Evolutionary conservation across 2,888 invertebrate genomes (phyloP).

Genomic region (Caenorhabditis zanzibari): DNA sequence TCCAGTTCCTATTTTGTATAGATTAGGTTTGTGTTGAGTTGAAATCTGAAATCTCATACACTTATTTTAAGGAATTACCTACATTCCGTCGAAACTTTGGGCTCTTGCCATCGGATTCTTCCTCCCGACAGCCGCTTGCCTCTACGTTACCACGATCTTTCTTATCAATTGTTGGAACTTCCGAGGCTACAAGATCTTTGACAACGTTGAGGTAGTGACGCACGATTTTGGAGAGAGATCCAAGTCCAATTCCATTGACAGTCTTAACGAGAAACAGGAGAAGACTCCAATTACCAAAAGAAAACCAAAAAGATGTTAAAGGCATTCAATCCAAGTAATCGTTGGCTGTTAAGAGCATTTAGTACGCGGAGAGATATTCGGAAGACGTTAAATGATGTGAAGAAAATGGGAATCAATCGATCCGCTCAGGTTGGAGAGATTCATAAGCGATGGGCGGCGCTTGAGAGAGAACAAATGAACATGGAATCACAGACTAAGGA

Average conservation of each 20-base stretch:
- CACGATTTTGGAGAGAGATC: conserved; percentile 71
- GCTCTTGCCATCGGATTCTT: conserved; percentile 76
- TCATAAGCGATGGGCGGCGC: conserved; percentile 53
- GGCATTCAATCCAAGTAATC: not conserved
- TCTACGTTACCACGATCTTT: conserved; percentile 74
- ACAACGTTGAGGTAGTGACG: conserved; percentile 70
- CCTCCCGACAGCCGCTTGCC: conserved; percentile 62
- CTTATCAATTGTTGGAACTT: conserved; percentile 76
- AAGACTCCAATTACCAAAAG: not conserved
- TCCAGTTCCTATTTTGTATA: conserved; percentile 88
- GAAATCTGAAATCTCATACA: not conserved
- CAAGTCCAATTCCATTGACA: conserved; percentile 30
- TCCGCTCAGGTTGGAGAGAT: conserved; percentile 62
- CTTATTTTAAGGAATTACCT: conserved; percentile 73
- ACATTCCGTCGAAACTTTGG: conserved; percentile 82
- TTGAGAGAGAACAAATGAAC: conserved; percentile 45
- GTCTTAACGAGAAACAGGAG: conserved; percentile 20
- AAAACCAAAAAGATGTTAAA: conserved; percentile 46
- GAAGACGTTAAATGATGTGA: conserved; percentile 50
- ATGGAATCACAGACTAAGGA: no score
- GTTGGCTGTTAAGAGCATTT: conserved; percentile 15
- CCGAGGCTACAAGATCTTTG: conserved; percentile 75
- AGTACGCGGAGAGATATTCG: conserved; percentile 48
- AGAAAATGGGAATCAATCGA: conserved; percentile 41
- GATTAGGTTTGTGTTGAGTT: conserved; percentile 85